These are phyloP conservation scores for Garrulus glandarius DNA, from an alignment of 2,797 vertebrate genomes.

Conservation along the genomic window DNA sequence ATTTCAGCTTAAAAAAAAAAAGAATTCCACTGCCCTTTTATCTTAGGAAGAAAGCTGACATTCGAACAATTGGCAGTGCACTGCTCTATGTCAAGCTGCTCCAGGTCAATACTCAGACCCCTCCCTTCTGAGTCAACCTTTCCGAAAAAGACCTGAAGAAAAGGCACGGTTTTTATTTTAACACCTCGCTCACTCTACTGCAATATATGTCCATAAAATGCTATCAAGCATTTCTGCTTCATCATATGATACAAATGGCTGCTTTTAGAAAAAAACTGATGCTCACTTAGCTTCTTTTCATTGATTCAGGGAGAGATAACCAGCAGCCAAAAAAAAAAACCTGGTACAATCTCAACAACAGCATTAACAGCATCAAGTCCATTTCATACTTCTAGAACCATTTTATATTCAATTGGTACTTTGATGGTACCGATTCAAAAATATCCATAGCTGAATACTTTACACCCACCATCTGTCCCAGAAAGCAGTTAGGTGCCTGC, in stretches of 20 bases:
- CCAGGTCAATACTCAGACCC: constrained; percentile 17
- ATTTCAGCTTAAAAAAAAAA: constrained; percentile 22
- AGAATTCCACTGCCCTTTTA: not conserved
- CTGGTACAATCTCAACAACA: not conserved
- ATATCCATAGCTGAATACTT: not conserved
- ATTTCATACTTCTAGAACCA: not conserved
- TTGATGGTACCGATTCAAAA: not conserved
- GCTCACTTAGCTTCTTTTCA: not conserved
- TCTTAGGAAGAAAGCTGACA: not conserved
- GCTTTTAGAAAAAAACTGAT: not conserved
- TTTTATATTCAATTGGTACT: not conserved
- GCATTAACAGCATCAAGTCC: not conserved
- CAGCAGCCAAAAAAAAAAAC: not conserved
- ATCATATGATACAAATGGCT: not conserved
- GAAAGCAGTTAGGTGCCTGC: not conserved
- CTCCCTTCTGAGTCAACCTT: not conserved
- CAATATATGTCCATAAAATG: not conserved
- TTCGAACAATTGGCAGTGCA: not conserved
- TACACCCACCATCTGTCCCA: not conserved
- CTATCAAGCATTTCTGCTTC: not conserved
- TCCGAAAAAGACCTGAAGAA: not conserved
- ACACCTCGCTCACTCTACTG: not conserved
- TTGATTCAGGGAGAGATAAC: not conserved
- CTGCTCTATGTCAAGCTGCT: not conserved
- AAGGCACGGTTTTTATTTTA: not conserved